Evolutionary conservation across 2,113 vertebrate species (phyloP).

Genomic region (Laticauda laticaudata): DNA sequence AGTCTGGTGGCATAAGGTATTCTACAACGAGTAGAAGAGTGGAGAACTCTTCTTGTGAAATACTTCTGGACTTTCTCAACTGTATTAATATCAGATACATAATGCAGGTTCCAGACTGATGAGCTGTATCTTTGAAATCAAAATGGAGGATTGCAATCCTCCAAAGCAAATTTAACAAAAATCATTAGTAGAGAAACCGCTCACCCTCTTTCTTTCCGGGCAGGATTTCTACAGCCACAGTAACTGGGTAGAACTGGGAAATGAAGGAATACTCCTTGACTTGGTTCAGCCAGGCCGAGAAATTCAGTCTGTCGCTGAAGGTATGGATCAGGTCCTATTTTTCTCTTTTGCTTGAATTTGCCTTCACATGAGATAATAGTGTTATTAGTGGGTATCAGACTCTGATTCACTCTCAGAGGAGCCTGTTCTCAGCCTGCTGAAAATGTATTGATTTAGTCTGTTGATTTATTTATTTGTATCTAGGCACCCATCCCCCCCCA

Average conservation of each 20-base stretch:
- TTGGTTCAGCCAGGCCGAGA: slow-evolving; percentile 74
- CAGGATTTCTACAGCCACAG: slow-evolving; percentile 92
- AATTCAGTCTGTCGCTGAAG: slow-evolving; percentile 72
- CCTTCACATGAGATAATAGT: background rate
- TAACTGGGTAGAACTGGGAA: slow-evolving; percentile 87
- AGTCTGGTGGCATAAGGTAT: no score
- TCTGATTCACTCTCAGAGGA: background rate
- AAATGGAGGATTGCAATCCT: background rate
- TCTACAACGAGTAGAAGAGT: no score
- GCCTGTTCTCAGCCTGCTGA: background rate
- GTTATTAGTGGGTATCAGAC: background rate
- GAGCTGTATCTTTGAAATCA: background rate
- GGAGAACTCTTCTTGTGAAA: no score
- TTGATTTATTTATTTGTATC: no score
- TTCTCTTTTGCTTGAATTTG: background rate
- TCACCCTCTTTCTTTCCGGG: background rate
- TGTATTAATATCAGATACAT: no score
- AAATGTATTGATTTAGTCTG: background rate
- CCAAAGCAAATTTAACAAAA: background rate
- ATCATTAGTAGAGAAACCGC: background rate
- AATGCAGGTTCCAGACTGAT: no score
- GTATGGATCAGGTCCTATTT: slow-evolving; percentile 48
- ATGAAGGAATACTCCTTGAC: slow-evolving; percentile 71
- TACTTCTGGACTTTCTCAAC: no score
- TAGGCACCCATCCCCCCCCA: no score